These are phyloP conservation scores for Heptranchias perlo DNA, from an alignment of 2,113 vertebrate species.

Conservation along the genomic window DNA sequence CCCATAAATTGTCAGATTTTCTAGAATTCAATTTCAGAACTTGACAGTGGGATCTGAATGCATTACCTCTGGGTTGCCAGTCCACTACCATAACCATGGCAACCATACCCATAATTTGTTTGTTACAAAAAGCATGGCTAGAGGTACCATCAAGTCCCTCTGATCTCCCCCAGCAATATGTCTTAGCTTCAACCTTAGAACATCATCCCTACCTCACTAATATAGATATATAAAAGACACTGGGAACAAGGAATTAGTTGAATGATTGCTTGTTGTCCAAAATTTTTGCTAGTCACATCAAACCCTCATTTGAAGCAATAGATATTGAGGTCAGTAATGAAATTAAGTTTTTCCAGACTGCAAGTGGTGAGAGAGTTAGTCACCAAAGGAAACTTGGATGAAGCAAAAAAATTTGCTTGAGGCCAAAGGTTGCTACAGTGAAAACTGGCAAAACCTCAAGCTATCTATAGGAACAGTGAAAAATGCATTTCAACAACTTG, in stretches of 20 bases:
- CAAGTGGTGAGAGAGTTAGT: constrained; percentile 61
- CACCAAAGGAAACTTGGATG: constrained; percentile 53
- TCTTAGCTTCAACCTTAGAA: neutral
- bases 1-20: no score
- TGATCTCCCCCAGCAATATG: neutral
- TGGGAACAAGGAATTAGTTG: neutral
- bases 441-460: neutral
- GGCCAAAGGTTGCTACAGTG: neutral
- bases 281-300: neutral
- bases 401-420: constrained; percentile 54
- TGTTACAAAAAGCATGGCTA: neutral
- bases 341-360: constrained; percentile 52
- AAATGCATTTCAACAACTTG: neutral
- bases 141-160: neutral
- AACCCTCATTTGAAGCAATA: neutral
- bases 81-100: no score
- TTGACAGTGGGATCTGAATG: no score
- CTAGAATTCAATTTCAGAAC: no score
- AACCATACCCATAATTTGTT: no score
- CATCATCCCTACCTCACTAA: neutral
- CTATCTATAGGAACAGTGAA: neutral
- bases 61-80: no score
- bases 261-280: neutral
- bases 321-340: neutral
- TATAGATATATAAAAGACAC: no score